phyloP scores from a whole-genome alignment of 2,888 invertebrate genomes.

The Phorcus lineatus region DNA sequence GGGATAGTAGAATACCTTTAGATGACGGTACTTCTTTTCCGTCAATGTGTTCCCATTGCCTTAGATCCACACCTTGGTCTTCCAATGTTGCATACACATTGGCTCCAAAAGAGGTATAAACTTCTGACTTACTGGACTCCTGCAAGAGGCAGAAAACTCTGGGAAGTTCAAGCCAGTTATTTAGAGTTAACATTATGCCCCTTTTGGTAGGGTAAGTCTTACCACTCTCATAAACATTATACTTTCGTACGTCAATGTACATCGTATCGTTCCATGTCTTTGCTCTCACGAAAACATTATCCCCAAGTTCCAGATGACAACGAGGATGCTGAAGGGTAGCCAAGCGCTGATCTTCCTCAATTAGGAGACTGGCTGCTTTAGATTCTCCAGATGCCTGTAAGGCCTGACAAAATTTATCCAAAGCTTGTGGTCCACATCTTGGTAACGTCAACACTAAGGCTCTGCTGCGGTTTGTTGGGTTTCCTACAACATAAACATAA shows the following conservation, averaged over 20 bases:
- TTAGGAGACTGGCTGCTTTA: no score
- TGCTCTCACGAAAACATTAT: no score
- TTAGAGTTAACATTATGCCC: background rate
- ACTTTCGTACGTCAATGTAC: background rate
- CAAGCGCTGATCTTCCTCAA: no score
- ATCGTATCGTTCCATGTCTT: background rate
- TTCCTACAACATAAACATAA: no score
- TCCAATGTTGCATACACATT: background rate
- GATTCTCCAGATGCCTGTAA: no score
- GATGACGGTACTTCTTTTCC: background rate
- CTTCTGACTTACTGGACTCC: background rate
- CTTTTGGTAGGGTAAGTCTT: background rate
- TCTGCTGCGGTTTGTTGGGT: no score
- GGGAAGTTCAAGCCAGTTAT: background rate
- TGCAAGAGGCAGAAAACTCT: background rate
- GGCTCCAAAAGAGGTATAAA: background rate
- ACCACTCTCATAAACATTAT: background rate
- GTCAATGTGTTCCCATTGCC: no score
- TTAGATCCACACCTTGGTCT: no score
- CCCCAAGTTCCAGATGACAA: background rate
- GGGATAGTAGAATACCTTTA: background rate
- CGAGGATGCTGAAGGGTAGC: no score
- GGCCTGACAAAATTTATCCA: no score
- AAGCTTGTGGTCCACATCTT: no score
- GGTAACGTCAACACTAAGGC: no score